These are phyloP conservation scores for Morpho helenor DNA, from an alignment of 2,888 invertebrate species.

Conservation along the genomic window DNA sequence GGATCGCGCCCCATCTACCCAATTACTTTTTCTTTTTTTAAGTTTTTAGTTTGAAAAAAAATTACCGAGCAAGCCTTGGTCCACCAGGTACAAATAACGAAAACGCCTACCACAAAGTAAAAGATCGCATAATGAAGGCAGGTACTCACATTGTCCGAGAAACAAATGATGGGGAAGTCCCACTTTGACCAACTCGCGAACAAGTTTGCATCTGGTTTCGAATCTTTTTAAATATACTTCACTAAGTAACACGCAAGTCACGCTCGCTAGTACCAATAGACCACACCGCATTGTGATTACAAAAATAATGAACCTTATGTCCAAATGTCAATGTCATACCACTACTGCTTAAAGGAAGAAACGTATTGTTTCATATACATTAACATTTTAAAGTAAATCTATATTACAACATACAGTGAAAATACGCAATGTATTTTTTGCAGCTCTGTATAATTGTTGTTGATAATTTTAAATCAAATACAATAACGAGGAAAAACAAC, in stretches of 20 bases:
- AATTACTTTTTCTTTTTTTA: too few relatives aligned
- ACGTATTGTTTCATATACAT: constrained; percentile 10
- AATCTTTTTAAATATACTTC: constrained; percentile 40
- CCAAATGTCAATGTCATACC: constrained; percentile 49
- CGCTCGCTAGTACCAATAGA: constrained; percentile 13
- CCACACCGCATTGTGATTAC: constrained; percentile 41
- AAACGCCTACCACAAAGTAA: too few relatives aligned
- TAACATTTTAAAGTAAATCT: neutral
- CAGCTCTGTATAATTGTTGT: neutral
- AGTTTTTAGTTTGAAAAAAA: too few relatives aligned
- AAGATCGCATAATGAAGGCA: neutral
- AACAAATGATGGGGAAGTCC: constrained; percentile 53
- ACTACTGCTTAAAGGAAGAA: constrained; percentile 11
- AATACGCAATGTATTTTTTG: constrained; percentile 1
- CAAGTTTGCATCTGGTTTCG: constrained; percentile 59
- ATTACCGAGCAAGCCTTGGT: too few relatives aligned
- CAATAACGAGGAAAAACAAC: constrained; percentile 6
- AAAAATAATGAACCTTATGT: constrained; percentile 20
- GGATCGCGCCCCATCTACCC: too few relatives aligned
- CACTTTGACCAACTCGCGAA: constrained; percentile 49
- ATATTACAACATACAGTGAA: neutral
- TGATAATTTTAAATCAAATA: neutral
- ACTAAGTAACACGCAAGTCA: constrained; percentile 16
- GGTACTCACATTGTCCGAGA: constrained; percentile 60
- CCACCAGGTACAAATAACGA: too few relatives aligned